Percentiles rank a stretch among this genome's conserved stretches.
Evolutionary conservation across 2,797 vertebrate genomes (phyloP).

Genomic region (Platalea minor): DNA sequence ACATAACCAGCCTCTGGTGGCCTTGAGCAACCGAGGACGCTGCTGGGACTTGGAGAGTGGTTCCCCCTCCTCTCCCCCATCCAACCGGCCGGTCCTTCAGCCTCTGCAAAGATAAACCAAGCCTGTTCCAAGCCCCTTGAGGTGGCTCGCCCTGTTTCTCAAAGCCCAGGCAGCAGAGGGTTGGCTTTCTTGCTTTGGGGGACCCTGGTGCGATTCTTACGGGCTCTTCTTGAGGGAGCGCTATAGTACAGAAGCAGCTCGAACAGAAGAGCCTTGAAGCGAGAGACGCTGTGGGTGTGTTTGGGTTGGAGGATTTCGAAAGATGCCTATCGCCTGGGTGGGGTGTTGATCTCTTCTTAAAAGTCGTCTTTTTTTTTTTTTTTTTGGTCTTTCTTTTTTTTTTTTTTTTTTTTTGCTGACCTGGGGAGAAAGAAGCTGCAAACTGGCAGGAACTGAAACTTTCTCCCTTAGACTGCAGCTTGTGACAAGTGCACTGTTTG

Average conservation of each 20-base stretch:
- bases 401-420: conserved; percentile 62
- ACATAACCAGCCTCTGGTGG: conserved; percentile 28
- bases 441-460: conserved; percentile 70
- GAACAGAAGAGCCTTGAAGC: conserved; percentile 33
- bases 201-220: not conserved
- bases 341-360: conserved; percentile 54
- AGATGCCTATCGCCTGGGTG: conserved; percentile 75
- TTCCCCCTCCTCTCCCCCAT: not conserved
- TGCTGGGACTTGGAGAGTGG: not conserved
- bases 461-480: conserved; percentile 60
- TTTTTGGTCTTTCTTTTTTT: not conserved
- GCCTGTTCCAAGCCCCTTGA: not conserved
- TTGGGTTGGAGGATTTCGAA: conserved; percentile 67
- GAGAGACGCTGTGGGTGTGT: conserved; percentile 45
- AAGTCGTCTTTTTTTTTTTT: not conserved
- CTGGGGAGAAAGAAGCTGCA: conserved; percentile 59
- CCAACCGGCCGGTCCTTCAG: not conserved
- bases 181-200: not conserved
- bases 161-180: not conserved
- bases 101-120: not conserved
- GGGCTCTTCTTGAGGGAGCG: not conserved
- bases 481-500: conserved; percentile 42
- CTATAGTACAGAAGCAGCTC: not conserved
- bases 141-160: not conserved
- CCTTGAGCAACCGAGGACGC: conserved; percentile 40